These are phyloP conservation scores for Gouania willdenowi DNA, from an alignment of 2,797 vertebrate genomes.

Conservation along the genomic window DNA sequence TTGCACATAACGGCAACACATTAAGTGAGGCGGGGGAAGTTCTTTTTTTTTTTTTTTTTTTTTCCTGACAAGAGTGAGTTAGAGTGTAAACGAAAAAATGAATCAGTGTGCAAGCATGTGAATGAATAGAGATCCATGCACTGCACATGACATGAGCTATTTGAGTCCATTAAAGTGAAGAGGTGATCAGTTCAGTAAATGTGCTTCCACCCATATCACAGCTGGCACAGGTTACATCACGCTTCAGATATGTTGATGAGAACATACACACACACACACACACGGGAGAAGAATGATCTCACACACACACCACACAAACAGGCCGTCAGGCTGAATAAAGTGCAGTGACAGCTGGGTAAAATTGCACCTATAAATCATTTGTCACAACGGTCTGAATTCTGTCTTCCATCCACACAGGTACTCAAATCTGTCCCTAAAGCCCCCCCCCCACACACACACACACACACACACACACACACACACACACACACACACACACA, in stretches of 20 bases:
- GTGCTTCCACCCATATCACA: constrained; percentile 18
- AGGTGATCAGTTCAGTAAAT: constrained; percentile 32
- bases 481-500: constrained; percentile 17
- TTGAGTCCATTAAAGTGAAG: constrained; percentile 30
- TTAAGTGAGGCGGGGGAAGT: constrained; percentile 30
- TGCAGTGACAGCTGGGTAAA: constrained; percentile 67
- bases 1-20: constrained; percentile 30
- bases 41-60: too few relatives aligned
- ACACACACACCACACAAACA: constrained; percentile 12
- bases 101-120: constrained; percentile 10
- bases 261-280: neutral
- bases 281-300: too few relatives aligned
- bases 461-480: constrained; percentile 9
- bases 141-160: constrained; percentile 18
- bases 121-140: constrained; percentile 24
- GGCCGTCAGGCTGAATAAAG: constrained; percentile 61
- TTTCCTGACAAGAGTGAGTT: constrained; percentile 21
- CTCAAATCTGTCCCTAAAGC: constrained; percentile 40
- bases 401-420: constrained; percentile 61
- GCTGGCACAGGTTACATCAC: constrained; percentile 12
- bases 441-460: constrained; percentile 8
- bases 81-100: constrained; percentile 29
- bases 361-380: constrained; percentile 79
- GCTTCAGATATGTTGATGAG: neutral
- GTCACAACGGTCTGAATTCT: constrained; percentile 69